These are phyloP conservation scores for Megaceryle torquata DNA, from an alignment of 2,113 vertebrate species.

Conservation along the genomic window DNA sequence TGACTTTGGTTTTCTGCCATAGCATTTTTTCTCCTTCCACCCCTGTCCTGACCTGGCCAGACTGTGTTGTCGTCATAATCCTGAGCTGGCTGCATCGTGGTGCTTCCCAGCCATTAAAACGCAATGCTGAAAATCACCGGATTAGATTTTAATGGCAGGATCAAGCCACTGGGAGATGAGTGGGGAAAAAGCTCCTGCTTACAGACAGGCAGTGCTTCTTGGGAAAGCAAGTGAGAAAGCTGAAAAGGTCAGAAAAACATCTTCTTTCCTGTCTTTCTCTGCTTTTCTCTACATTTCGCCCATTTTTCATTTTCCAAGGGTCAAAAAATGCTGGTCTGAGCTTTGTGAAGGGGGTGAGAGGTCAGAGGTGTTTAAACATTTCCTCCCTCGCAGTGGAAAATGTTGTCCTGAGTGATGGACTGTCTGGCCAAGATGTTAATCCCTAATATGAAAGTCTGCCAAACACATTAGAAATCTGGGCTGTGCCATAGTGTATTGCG, in stretches of 20 bases:
- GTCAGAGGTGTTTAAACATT: neutral
- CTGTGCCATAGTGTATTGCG: fast-evolving
- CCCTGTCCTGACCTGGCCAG: neutral
- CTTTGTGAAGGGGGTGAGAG: neutral
- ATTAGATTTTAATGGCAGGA: constrained; percentile 58
- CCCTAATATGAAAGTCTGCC: neutral
- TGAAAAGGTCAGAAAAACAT: neutral
- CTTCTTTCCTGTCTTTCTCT: neutral
- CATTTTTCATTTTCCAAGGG: neutral
- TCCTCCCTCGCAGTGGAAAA: neutral
- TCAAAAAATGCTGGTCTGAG: neutral
- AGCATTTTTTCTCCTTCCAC: neutral
- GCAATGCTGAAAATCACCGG: neutral
- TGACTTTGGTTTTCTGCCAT: neutral
- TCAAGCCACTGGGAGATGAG: neutral
- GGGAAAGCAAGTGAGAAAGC: neutral
- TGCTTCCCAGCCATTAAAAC: neutral
- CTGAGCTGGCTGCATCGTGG: neutral
- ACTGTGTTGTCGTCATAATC: constrained; percentile 16
- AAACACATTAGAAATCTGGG: neutral
- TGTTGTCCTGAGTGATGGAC: neutral
- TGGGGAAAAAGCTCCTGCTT: neutral
- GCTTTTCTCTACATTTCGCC: neutral
- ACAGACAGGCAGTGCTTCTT: neutral
- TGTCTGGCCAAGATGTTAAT: neutral